Evolutionary conservation across 2,797 vertebrate species (phyloP), one percentile per base, ranked within the genome.

Genomic region (Xerus rutilus): DNA sequence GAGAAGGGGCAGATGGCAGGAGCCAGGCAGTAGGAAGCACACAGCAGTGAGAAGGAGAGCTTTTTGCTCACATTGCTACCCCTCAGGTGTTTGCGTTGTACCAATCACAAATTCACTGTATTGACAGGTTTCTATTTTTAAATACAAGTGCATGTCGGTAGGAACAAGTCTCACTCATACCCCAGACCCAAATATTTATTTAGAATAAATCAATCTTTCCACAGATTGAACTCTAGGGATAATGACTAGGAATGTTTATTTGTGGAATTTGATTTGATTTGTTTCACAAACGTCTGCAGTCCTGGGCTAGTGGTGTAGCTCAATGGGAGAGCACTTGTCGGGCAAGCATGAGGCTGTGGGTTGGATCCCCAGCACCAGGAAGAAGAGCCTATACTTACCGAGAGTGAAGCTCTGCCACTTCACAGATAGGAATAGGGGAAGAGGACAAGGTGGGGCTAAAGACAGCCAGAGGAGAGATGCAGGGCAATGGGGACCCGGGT

Each of bases 261-360:
- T 84, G 73, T n/a, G 74, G 21, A 89, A 84, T 73, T 86, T 94
- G 43, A 52, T 91, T 82, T 57, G 54, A 82, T 81, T 88, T 86
- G 62, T 62, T 88, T 67, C 90, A 78, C 21, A 85, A 81, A 84
- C 21, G 32, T 35, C 25, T 59, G 39, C n/a, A 70, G 76, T 18
- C 81, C 76, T 65, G 45, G 28, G 65, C 28, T 81, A 47, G 67
- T 21, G 35, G 25, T 35, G 28, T 3, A 17, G 67, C 84, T n/a
- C 43, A 52, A n/a, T 25, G 54, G 54, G 9, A 69, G 4, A 30
- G 67, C 25, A 28, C 57, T 67, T 76, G 9, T n/a, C 25, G 13
- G 28, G 23, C 67, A 17, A 54, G 85, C 39, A 35, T 25, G 32
- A 54, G 39, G 25, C 14, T 23, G 43, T 49, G 84, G 69, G 54